phyloP scores from a whole-genome alignment of 2,888 invertebrate genomes.

The Phalera bucephala region DNA sequence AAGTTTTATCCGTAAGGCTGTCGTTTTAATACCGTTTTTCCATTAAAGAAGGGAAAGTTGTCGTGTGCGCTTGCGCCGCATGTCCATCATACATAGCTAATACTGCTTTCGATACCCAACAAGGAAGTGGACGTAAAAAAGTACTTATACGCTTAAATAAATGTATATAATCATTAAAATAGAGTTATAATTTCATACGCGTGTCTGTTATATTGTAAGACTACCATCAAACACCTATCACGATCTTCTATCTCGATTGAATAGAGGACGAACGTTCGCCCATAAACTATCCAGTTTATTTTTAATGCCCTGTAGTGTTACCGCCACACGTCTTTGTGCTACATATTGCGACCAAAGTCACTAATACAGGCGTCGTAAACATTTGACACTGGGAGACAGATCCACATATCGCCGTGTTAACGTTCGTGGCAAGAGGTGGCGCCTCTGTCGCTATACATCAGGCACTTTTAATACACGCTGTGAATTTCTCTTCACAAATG shows the following conservation, averaged over 20 bases:
- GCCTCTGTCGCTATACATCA: conserved; percentile 11
- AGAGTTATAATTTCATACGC: not conserved
- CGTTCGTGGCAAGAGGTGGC: conserved; percentile 12
- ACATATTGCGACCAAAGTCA: conserved; percentile 18
- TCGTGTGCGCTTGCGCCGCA: conserved; percentile 57
- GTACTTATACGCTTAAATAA: conserved; percentile 20
- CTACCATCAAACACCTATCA: not conserved
- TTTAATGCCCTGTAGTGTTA: conserved; percentile 15
- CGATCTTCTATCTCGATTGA: too few relatives aligned
- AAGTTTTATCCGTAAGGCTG: conserved; percentile 60
- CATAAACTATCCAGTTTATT: conserved; percentile 18
- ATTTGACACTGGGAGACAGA: conserved; percentile 16
- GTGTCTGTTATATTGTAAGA: not conserved
- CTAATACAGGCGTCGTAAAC: conserved; percentile 19
- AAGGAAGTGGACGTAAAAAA: conserved; percentile 59
- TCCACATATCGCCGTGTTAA: conserved; percentile 15
- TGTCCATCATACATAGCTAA: conserved; percentile 71
- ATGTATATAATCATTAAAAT: conserved; percentile 18
- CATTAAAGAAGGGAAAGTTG: conserved; percentile 77
- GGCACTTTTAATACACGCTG: not conserved
- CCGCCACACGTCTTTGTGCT: conserved; percentile 21
- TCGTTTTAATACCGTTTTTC: conserved; percentile 70
- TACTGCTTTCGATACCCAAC: conserved; percentile 73
- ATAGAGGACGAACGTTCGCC: conserved; percentile 5
- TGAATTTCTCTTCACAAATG: conserved; percentile 45